Evolutionary conservation across 2,888 invertebrate genomes (phyloP).

Genomic region (Eupithecia centaureata): DNA sequence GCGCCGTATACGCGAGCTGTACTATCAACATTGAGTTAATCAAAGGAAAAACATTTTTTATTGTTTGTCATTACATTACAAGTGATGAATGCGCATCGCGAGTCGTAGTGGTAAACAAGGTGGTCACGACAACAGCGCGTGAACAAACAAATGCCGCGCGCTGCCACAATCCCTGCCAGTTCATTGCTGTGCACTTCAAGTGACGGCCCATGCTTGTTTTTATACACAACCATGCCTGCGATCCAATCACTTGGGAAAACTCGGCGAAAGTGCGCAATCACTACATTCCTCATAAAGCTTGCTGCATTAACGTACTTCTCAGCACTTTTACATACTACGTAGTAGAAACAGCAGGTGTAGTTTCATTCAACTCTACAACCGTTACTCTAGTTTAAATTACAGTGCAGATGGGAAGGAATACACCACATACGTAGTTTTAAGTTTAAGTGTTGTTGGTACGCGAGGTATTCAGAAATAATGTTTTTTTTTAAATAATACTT

Average conservation of each 20-base stretch:
- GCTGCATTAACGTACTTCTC: neutral
- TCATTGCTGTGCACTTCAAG: slow-evolving; percentile 8
- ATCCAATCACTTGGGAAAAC: slow-evolving; percentile 50
- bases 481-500: no score
- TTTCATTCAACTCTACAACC: slow-evolving; percentile 14
- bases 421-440: no score
- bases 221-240: slow-evolving; percentile 31
- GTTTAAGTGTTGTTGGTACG: no score
- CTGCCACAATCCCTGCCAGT: slow-evolving; percentile 35
- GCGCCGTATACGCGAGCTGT: neutral
- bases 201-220: slow-evolving; percentile 43
- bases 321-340: slow-evolving; percentile 7
- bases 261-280: slow-evolving; percentile 71
- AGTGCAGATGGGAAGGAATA: neutral
- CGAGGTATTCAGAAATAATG: no score
- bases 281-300: slow-evolving; percentile 30
- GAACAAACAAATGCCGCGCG: slow-evolving; percentile 78
- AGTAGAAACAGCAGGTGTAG: slow-evolving; percentile 8
- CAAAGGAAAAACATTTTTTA: slow-evolving; percentile 38
- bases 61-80: slow-evolving; percentile 53
- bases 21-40: no score
- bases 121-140: slow-evolving; percentile 76
- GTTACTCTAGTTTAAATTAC: slow-evolving; percentile 8
- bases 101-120: slow-evolving; percentile 75
- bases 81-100: slow-evolving; percentile 65